Conservation (phyloP, 1,140 invertebrate genomes). For the Whitmania pigra region DNA sequence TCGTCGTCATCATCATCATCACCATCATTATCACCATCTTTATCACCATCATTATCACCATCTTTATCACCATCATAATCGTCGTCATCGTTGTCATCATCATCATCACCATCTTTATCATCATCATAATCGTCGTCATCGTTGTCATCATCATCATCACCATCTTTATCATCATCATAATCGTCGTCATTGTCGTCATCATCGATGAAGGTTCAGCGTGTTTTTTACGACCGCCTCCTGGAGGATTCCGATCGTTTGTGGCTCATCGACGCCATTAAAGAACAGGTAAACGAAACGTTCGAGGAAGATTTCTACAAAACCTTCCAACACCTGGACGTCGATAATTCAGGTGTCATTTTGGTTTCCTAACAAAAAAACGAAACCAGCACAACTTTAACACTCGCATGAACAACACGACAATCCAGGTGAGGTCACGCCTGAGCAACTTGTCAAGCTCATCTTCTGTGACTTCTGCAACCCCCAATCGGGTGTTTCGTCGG, state of each 20-base stretch:
- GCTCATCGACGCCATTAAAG: conserved; percentile 50
- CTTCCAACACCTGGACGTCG: conserved; percentile 44
- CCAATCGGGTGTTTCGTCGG: conserved; percentile 84
- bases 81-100: too few species aligned
- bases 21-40: too few species aligned
- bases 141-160: conserved; percentile 15
- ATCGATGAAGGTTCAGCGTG: conserved; percentile 51
- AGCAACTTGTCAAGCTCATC: neutral
- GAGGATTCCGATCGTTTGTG: conserved; percentile 68
- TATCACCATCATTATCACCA: too few species aligned
- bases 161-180: conserved; percentile 16
- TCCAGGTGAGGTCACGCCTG: neutral
- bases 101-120: too few species aligned
- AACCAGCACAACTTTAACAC: too few species aligned
- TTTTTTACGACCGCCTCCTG: conserved; percentile 82
- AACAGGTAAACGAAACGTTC: conserved; percentile 36
- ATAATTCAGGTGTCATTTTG: conserved; percentile 30
- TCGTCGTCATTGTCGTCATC: conserved; percentile 16
- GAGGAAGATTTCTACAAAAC: conserved; percentile 46
- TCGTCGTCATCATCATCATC: too few species aligned
- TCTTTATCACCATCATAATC: too few species aligned
- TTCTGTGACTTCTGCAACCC: conserved; percentile 46
- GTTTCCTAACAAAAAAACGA: too few species aligned
- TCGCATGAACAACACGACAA: too few species aligned
- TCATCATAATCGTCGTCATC: conserved; percentile 13